A percentile compares a stretch with the other conserved stretches of the same genome.
phyloP scores from a whole-genome alignment of 2,113 vertebrate species.

The Chionomys nivalis region DNA sequence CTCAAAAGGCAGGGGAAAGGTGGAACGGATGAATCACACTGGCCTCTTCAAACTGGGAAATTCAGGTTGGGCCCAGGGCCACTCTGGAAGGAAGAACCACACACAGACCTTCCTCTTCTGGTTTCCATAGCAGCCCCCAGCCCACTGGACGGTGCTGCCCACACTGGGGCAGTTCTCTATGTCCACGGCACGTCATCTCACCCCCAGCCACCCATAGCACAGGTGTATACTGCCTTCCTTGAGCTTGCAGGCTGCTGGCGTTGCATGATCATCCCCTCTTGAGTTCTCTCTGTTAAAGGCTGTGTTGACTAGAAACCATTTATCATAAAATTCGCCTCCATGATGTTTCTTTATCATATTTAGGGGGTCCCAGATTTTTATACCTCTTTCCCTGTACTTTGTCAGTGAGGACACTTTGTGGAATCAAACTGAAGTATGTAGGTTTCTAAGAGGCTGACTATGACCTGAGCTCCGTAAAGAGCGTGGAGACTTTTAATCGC shows the following conservation, averaged over 20 bases:
- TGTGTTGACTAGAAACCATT: background rate
- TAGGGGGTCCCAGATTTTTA: no score
- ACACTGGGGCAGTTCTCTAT: background rate
- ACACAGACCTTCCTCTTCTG: background rate
- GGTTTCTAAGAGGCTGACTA: background rate
- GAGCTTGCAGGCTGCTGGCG: background rate
- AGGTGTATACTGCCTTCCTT: background rate
- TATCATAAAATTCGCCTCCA: background rate
- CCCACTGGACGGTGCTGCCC: background rate
- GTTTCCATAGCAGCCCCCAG: background rate
- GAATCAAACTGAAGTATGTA: background rate
- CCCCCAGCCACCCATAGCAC: no score
- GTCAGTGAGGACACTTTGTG: background rate
- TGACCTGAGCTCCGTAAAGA: background rate
- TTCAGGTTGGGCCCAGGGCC: background rate
- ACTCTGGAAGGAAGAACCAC: background rate
- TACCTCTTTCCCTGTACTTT: background rate
- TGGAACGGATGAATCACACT: background rate
- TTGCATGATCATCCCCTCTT: background rate
- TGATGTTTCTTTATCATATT: background rate
- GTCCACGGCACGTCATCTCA: rapidly evolving
- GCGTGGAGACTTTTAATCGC: background rate
- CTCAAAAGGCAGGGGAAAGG: background rate
- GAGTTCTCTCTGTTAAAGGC: no score
- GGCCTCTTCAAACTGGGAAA: background rate